Conservation (phyloP, 2,888 invertebrate species). For the Diaphora mendica region DNA sequence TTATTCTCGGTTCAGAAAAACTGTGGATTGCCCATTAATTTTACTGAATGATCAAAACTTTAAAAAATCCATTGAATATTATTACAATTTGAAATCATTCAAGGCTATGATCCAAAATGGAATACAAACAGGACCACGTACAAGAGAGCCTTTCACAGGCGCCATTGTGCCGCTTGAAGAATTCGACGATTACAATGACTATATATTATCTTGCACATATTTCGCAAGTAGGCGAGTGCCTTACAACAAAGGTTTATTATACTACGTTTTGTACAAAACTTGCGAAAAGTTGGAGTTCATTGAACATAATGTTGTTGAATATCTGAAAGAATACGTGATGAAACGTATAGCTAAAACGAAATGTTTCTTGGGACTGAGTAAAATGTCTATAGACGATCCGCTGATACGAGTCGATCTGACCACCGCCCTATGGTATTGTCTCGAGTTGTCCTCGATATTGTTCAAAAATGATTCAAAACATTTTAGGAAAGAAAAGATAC, state of each 20-base stretch:
- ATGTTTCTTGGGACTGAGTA: constrained; percentile 6
- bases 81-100: constrained; percentile 62
- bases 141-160: constrained; percentile 57
- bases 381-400: constrained; percentile 11
- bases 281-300: constrained; percentile 16
- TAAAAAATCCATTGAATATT: constrained; percentile 62
- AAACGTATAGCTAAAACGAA: constrained; percentile 12
- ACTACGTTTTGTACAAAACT: constrained; percentile 13
- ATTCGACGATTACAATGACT: too few species aligned
- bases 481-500: constrained; percentile 13
- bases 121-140: constrained; percentile 58
- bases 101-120: constrained; percentile 53
- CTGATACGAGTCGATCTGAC: constrained; percentile 2
- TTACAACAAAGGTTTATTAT: constrained; percentile 44
- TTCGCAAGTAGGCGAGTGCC: constrained; percentile 53
- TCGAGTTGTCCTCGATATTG: constrained; percentile 11
- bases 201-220: too few species aligned
- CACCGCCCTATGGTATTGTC: constrained; percentile 20
- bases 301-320: constrained; percentile 11
- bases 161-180: constrained; percentile 59
- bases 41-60: constrained; percentile 56
- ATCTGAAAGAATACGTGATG: constrained; percentile 6
- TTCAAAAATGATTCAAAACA: constrained; percentile 12
- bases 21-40: constrained; percentile 61
- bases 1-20: constrained; percentile 58